Evolutionary conservation across 2,113 vertebrate species (phyloP).

Genomic region (Cyphomyrus plagiostoma): DNA sequence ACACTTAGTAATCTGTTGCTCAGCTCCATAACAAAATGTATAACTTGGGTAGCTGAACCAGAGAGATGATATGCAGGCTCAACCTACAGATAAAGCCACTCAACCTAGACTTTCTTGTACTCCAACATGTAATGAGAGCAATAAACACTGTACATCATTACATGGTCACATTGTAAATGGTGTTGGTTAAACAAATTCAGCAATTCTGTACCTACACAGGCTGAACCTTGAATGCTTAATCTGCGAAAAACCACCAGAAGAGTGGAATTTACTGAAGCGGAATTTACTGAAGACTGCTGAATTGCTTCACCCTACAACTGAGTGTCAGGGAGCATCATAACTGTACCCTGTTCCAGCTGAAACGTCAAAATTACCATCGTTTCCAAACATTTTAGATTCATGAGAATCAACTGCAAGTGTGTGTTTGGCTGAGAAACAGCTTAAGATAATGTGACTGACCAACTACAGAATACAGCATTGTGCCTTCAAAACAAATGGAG

Average conservation of each 20-base stretch:
- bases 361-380: not conserved
- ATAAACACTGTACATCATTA: not conserved
- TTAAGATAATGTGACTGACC: not conserved
- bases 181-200: not conserved
- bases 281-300: not conserved
- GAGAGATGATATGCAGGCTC: not conserved
- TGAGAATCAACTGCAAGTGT: not conserved
- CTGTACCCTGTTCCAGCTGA: not conserved
- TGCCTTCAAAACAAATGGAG: not conserved
- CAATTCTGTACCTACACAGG: not conserved
- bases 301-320: not conserved
- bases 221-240: not conserved
- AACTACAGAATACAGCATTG: not conserved
- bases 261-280: not conserved
- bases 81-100: not conserved
- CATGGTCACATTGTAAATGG: not conserved
- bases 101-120: not conserved
- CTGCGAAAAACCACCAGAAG: not conserved
- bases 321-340: not conserved
- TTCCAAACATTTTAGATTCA: not conserved
- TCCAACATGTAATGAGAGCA: not conserved
- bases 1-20: not conserved
- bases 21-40: not conserved
- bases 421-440: not conserved
- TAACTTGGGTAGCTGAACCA: not conserved